Conservation (phyloP, 2,888 invertebrate genomes). For the Phortica okadai region DNA sequence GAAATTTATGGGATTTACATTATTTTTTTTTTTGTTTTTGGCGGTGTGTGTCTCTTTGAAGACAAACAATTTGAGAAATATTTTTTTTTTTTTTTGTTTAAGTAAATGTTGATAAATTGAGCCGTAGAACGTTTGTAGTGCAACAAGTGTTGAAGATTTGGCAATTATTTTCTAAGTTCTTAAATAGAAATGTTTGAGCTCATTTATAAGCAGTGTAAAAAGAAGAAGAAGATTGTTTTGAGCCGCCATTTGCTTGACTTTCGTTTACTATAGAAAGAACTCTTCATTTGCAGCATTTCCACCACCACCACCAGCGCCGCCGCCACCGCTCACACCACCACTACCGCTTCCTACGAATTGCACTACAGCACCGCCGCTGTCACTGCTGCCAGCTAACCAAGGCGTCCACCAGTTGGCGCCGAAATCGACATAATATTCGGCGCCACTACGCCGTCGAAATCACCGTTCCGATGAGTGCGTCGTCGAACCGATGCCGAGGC, state of each 20-base stretch:
- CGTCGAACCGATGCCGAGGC: conserved; percentile 66
- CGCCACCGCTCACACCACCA: conserved; percentile 35
- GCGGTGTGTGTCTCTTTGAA: no score
- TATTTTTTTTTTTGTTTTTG: no score
- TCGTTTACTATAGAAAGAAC: conserved; percentile 57
- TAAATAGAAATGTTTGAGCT: no score
- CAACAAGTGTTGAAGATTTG: no score
- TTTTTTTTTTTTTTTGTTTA: no score
- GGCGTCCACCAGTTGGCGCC: conserved; percentile 24
- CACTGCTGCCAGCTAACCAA: conserved; percentile 56
- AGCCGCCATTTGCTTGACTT: not conserved
- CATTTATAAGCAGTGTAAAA: no score
- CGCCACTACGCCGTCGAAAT: conserved; percentile 61
- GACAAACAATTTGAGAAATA: no score
- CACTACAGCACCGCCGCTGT: conserved; percentile 36
- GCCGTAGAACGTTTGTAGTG: no score
- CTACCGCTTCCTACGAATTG: conserved; percentile 40
- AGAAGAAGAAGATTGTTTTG: not conserved
- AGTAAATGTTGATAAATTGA: no score
- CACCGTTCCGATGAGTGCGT: conserved; percentile 75
- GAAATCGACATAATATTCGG: not conserved
- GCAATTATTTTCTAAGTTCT: no score
- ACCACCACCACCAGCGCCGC: conserved; percentile 41
- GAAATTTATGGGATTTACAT: no score
- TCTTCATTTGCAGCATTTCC: conserved; percentile 57